A percentile compares a stretch with the other conserved stretches of the same genome.
These are phyloP conservation scores for Netelia fuscicornis DNA, from an alignment of 2,888 invertebrate genomes.

Conservation along the genomic window DNA sequence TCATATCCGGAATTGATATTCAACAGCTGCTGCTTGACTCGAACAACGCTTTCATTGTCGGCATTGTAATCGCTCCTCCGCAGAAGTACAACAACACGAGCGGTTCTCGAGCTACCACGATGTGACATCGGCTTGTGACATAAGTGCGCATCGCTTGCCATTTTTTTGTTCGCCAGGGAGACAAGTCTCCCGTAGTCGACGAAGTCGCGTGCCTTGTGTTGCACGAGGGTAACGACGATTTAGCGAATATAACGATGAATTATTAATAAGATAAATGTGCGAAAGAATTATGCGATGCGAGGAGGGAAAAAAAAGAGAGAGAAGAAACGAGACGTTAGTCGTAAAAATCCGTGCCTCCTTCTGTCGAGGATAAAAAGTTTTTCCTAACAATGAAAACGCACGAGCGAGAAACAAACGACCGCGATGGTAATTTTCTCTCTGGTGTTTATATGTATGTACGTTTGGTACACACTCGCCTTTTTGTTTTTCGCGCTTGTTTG, in stretches of 20 bases:
- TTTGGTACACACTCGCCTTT: not conserved
- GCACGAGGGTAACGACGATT: conserved; percentile 40
- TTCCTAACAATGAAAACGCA: conserved; percentile 13
- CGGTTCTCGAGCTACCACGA: not conserved
- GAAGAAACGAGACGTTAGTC: too few species aligned
- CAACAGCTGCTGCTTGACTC: conserved; percentile 49
- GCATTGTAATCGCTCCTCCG: conserved; percentile 21
- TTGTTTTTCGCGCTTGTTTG: not conserved
- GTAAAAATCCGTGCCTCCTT: too few species aligned
- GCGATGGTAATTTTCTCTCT: not conserved
- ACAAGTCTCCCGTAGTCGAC: not conserved
- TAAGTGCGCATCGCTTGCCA: not conserved
- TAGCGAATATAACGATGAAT: conserved; percentile 54
- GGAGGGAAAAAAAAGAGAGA: not conserved
- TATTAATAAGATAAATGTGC: conserved; percentile 42
- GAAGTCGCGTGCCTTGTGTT: conserved; percentile 44
- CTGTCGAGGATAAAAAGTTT: not conserved
- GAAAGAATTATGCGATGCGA: conserved; percentile 30
- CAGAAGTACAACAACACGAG: not conserved
- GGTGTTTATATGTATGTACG: not conserved
- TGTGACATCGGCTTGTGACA: not conserved
- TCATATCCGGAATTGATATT: conserved; percentile 48
- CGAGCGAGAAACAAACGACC: not conserved
- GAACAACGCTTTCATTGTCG: conserved; percentile 45
- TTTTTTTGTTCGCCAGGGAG: conserved; percentile 1